phyloP scores from a whole-genome alignment of 2,797 vertebrate genomes.

The Lindbergichthys nudifrons region DNA sequence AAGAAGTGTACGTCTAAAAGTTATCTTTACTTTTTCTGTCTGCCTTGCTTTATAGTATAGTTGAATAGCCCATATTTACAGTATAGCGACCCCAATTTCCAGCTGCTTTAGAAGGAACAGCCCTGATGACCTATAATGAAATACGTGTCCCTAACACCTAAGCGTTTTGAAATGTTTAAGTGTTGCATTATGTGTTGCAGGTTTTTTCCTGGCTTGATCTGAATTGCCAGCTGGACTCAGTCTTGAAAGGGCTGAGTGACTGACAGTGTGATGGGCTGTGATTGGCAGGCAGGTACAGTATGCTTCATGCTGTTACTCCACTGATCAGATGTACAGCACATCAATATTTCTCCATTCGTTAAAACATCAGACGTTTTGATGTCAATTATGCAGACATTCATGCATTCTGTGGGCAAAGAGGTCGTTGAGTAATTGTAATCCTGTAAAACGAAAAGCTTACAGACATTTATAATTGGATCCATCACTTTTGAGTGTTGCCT shows the following conservation, averaged over 20 bases:
- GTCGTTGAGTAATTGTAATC: slow-evolving; percentile 24
- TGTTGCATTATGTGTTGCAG: slow-evolving; percentile 1
- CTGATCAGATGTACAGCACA: slow-evolving; percentile 10
- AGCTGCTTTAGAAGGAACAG: not conserved
- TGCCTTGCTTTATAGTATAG: not conserved
- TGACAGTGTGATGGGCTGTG: slow-evolving; percentile 42
- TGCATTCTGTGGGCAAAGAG: slow-evolving; percentile 8
- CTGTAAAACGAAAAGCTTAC: slow-evolving; percentile 26
- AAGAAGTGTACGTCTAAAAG: not conserved
- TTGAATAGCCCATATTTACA: not conserved
- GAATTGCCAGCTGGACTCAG: slow-evolving; percentile 34
- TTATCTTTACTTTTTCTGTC: not conserved
- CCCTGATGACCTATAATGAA: slow-evolving; percentile 19
- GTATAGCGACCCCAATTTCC: not conserved
- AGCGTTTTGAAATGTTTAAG: slow-evolving; percentile 15
- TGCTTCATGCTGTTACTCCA: slow-evolving; percentile 3
- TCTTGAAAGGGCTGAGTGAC: slow-evolving; percentile 16
- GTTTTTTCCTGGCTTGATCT: slow-evolving; percentile 15
- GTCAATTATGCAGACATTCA: slow-evolving; percentile 2
- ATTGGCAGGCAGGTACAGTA: slow-evolving; percentile 30
- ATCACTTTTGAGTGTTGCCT: slow-evolving; percentile 16
- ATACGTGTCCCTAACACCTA: slow-evolving; percentile 24
- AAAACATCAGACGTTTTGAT: slow-evolving; percentile 23
- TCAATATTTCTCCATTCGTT: slow-evolving; percentile 15
- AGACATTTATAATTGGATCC: slow-evolving; percentile 44